Evolutionary conservation across 2,113 vertebrate species (phyloP).

Genomic region (Pica pica): DNA sequence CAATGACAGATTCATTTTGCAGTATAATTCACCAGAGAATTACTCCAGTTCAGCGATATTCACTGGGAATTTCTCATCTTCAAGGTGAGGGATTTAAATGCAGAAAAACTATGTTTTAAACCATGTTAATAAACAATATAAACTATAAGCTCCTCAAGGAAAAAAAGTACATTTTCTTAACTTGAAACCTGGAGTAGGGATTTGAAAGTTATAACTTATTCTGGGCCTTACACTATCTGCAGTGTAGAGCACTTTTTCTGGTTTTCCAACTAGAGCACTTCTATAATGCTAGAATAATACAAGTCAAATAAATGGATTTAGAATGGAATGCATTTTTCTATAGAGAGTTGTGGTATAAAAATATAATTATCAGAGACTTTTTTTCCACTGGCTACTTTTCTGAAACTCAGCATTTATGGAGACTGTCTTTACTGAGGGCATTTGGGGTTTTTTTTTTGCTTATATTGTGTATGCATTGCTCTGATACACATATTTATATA

Average conservation of each 20-base stretch:
- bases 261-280: not conserved
- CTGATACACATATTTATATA: not conserved
- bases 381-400: not conserved
- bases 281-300: not conserved
- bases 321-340: not conserved
- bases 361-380: not conserved
- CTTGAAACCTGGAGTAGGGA: not conserved
- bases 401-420: not conserved
- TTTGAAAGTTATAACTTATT: not conserved
- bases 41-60: not conserved
- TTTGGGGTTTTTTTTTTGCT: not conserved
- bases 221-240: not conserved
- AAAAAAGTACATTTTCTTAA: not conserved
- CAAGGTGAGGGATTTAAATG: not conserved
- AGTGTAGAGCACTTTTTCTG: not conserved
- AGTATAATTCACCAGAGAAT: not conserved
- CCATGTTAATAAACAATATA: not conserved
- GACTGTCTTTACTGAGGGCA: not conserved
- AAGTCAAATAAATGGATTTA: not conserved
- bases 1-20: not conserved
- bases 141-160: not conserved
- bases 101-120: not conserved
- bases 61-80: not conserved
- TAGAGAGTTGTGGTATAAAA: not conserved
- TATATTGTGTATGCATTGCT: not conserved